Percentiles rank a stretch among this genome's conserved stretches.
These are phyloP conservation scores for Zaprionus kolodkinae DNA, from an alignment of 1,140 invertebrate genomes.

Conservation along the genomic window DNA sequence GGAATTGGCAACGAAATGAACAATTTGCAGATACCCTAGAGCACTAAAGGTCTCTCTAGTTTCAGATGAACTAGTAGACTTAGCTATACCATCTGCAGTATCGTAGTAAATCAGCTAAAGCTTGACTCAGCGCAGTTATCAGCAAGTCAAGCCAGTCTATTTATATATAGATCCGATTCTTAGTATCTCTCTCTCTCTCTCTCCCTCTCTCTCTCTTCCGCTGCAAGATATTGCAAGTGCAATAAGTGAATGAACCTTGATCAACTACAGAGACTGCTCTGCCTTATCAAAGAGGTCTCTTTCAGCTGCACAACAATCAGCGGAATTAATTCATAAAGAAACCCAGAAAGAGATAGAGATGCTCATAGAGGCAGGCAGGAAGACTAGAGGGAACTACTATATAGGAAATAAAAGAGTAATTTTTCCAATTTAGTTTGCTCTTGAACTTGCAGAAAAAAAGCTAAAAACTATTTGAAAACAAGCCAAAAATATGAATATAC, in stretches of 20 bases:
- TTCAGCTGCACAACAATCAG: constrained; percentile 37
- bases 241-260: constrained; percentile 46
- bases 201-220: neutral
- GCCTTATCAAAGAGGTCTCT: constrained; percentile 27
- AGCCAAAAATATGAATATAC: constrained; percentile 6
- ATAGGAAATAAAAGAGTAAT: constrained; percentile 6
- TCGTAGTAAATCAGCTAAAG: neutral
- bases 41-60: neutral
- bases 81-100: neutral
- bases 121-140: neutral
- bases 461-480: constrained; percentile 25
- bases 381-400: neutral
- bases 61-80: neutral
- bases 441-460: constrained; percentile 45
- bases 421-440: constrained; percentile 28
- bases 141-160: neutral
- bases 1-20: neutral
- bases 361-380: neutral
- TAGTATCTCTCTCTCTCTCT: neutral
- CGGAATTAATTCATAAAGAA: constrained; percentile 25
- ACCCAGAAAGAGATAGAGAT: neutral
- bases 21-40: neutral
- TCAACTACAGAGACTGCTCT: neutral
- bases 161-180: neutral
- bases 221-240: constrained; percentile 24